Percentiles rank a stretch among this genome's conserved stretches.
phyloP scores from a whole-genome alignment of 2,888 invertebrate species.

The Archaeoteleia sp. region DNA sequence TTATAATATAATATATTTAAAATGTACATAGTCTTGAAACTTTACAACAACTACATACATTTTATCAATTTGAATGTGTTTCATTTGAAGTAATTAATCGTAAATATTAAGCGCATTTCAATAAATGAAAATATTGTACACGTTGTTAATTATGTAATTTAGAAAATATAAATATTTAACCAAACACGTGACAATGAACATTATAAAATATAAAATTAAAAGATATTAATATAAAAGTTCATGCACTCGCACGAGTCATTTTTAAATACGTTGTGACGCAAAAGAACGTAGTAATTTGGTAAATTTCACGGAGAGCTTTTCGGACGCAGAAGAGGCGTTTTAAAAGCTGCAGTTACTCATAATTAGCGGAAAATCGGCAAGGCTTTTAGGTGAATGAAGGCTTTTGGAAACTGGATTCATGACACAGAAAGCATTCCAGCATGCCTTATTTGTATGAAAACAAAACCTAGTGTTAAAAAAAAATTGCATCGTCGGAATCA shows the following conservation, averaged over 20 bases:
- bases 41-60: no score
- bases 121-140: no score
- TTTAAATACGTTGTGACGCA: conserved; percentile 6
- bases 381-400: conserved; percentile 65
- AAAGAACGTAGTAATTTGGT: conserved; percentile 31
- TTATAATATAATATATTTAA: no score
- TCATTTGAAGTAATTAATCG: no score
- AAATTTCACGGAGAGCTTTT: conserved; percentile 35
- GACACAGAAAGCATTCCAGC: conserved; percentile 44
- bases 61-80: no score
- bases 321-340: conserved; percentile 53
- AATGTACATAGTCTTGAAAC: no score
- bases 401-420: conserved; percentile 63
- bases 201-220: conserved; percentile 1
- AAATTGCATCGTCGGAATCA: not conserved
- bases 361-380: conserved; percentile 65
- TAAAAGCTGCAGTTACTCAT: conserved; percentile 66
- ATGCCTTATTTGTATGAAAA: conserved; percentile 24
- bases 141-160: no score
- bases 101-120: no score
- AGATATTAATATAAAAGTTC: conserved; percentile 2
- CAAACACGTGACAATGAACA: no score
- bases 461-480: conserved; percentile 7
- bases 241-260: no score
- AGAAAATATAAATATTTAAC: no score